Percentiles rank a stretch among this genome's conserved stretches.
phyloP scores from a whole-genome alignment of 2,797 vertebrate species.

The Phalanger gymnotis region DNA sequence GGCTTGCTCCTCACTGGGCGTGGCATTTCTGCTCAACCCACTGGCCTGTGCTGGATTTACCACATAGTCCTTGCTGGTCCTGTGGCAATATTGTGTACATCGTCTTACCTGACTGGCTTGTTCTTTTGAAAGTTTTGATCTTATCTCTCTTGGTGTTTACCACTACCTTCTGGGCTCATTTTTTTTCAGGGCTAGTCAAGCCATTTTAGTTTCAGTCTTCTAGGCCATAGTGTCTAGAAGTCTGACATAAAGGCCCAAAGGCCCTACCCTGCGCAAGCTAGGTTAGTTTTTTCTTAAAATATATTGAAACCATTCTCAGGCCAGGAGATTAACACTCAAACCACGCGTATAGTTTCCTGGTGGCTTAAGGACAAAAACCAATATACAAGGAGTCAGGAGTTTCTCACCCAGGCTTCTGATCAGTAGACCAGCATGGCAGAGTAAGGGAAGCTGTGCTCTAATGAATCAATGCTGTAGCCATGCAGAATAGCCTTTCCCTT shows the following conservation, averaged over 20 bases:
- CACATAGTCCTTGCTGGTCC: too few relatives aligned
- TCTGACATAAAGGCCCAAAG: not conserved
- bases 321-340: not conserved
- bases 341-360: not conserved
- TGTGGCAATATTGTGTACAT: too few relatives aligned
- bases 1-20: too few relatives aligned
- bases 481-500: not conserved
- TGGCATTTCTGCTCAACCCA: too few relatives aligned
- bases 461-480: not conserved
- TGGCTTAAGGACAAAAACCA: not conserved
- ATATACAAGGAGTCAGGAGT: not conserved
- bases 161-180: not conserved
- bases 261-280: not conserved
- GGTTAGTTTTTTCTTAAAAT: not conserved
- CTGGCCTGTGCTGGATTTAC: too few relatives aligned
- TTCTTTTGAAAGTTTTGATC: not conserved
- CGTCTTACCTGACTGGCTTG: too few relatives aligned
- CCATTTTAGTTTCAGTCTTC: not conserved
- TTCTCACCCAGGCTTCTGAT: not conserved
- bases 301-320: too few relatives aligned
- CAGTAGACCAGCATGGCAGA: not conserved
- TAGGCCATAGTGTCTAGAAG: not conserved
- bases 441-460: not conserved
- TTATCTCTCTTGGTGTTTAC: not conserved
- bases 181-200: not conserved